Percentiles rank a stretch among this genome's conserved stretches.
phyloP scores from a whole-genome alignment of 2,113 vertebrate genomes.

The Actenoides lindsayi region DNA sequence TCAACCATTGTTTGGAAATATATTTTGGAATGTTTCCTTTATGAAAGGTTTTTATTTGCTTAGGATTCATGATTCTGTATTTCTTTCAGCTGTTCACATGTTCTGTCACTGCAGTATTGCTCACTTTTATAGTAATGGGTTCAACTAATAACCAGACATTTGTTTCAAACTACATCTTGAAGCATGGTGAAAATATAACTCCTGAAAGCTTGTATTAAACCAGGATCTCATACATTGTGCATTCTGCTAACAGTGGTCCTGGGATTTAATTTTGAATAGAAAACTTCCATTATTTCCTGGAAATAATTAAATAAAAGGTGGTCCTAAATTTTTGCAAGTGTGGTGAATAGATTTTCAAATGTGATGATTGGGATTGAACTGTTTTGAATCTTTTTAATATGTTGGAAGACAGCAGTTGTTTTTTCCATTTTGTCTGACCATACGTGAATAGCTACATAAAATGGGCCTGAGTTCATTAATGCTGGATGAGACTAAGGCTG shows the following conservation, averaged over 20 bases:
- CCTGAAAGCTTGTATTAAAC: slow-evolving; percentile 11
- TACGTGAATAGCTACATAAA: background rate
- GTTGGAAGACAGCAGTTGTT: slow-evolving; percentile 7
- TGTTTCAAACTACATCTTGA: slow-evolving; percentile 3
- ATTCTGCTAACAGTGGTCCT: background rate
- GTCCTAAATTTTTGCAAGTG: slow-evolving; percentile 16
- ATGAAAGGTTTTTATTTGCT: slow-evolving; percentile 55
- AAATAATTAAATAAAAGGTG: slow-evolving; percentile 50
- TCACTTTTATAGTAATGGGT: slow-evolving; percentile 13
- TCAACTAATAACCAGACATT: slow-evolving; percentile 29
- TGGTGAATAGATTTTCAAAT: slow-evolving; percentile 1
- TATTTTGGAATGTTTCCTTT: slow-evolving; percentile 61
- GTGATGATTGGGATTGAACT: background rate
- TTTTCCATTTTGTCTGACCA: slow-evolving; percentile 3
- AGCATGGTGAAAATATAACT: background rate
- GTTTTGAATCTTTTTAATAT: background rate
- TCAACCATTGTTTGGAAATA: slow-evolving; percentile 66
- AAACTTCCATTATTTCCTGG: slow-evolving; percentile 36
- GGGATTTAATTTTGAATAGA: slow-evolving; percentile 38
- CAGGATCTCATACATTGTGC: background rate
- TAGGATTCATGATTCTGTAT: slow-evolving; percentile 8
- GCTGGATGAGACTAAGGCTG: background rate
- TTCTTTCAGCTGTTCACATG: slow-evolving; percentile 57
- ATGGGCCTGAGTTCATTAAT: background rate
- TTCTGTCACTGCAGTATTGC: background rate